Conservation (phyloP, 2,888 invertebrate genomes). For the Platypus cylindrus region DNA sequence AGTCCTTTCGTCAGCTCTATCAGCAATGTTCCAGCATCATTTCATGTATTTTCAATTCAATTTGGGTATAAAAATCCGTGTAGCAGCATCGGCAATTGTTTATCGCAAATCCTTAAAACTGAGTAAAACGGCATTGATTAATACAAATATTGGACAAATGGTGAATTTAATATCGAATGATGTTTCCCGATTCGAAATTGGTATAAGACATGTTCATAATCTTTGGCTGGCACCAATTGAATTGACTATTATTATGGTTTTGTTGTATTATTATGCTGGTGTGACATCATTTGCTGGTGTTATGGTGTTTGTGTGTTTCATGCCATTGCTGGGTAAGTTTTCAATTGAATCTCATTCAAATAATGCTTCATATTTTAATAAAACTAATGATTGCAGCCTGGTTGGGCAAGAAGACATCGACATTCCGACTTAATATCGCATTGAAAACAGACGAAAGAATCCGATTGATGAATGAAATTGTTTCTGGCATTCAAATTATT, state of each 20-base stretch:
- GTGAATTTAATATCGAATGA: constrained; percentile 23
- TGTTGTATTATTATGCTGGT: constrained; percentile 37
- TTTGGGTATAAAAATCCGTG: constrained; percentile 71
- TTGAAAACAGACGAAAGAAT: constrained; percentile 73
- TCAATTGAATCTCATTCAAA: neutral
- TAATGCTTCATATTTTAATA: constrained; percentile 3
- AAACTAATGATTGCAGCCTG: constrained; percentile 25
- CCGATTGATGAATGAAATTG: constrained; percentile 78
- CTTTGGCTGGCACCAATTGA: constrained; percentile 60
- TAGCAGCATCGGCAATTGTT: constrained; percentile 70
- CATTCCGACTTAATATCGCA: constrained; percentile 61
- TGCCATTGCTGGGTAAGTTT: constrained; percentile 30
- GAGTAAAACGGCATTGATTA: constrained; percentile 17
- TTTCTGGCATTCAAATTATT: constrained; percentile 79
- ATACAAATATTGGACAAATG: constrained; percentile 22
- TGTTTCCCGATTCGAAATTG: constrained; percentile 72
- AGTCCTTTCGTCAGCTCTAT: constrained; percentile 29
- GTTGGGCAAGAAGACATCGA: constrained; percentile 60
- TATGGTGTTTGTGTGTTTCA: constrained; percentile 27
- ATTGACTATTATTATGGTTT: constrained; percentile 41
- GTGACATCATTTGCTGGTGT: constrained; percentile 32
- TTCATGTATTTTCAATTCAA: constrained; percentile 75
- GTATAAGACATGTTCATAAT: constrained; percentile 64
- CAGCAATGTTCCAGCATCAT: constrained; percentile 51
- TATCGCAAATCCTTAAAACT: constrained; percentile 42